Evolutionary conservation across 2,888 invertebrate genomes (phyloP), one percentile per base, ranked within the genome.

Genomic region (Nowickia ferox): DNA sequence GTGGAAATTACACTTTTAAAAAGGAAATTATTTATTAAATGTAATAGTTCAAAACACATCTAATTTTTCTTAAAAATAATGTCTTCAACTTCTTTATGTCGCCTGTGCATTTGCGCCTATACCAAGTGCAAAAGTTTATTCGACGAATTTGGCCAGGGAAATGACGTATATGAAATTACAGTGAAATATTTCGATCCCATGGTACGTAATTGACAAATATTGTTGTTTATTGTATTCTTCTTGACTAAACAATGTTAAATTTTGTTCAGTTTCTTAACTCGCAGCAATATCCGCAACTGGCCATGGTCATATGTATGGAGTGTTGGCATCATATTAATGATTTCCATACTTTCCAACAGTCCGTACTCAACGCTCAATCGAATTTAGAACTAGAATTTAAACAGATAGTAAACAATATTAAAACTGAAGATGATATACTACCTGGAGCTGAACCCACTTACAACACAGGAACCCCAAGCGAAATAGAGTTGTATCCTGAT

Each of bases 311-410:
- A 53, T 85, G 87, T 46, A 72, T 63, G 22, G 57, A 74, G 19
- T 87, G 87, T 44, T 87, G 87, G 87, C 15, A 61, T 10, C 84
- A 79, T 17, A 87, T 87, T 17, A 59, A 69, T 17, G 81, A 84
- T 46, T 87, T 87, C 22, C 74, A 87, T 40, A 74, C 46, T n/a
- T 87, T 84, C 55, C 87, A 84, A 17, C 71, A 87, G 22, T 68
- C 78, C 6, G 61, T 87, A 1, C 61, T 81, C 1, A 71, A 76
- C 63, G 75, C 84, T 59, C 84, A 84, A 71, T 42, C 68, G 46
- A 68, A 74, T 15, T 59, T 84, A 8, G 78, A 84, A 22, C 48
- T 78, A 9, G 80, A 80, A 19, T 65, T 38, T 44, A 71, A 84
- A 51, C 65, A 69, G 19, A 57, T 71, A 40, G 65, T 65, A 10